Conservation (phyloP, 2,797 vertebrate genomes). For the Crax fasciolata region DNA sequence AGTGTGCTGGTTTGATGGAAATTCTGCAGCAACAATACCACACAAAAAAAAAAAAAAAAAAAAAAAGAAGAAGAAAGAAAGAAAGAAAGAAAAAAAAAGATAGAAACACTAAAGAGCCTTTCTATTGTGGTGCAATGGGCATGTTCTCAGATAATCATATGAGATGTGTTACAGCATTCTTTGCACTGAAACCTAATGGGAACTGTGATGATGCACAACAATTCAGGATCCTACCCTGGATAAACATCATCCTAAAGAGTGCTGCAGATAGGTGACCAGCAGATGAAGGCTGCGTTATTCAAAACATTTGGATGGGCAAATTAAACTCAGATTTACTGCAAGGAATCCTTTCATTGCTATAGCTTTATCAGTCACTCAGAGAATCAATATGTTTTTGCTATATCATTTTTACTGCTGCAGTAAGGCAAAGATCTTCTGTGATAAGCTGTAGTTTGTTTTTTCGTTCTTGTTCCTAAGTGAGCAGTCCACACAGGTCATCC, state of each 20-base stretch:
- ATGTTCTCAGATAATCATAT: slow-evolving; percentile 73
- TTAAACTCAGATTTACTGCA: slow-evolving; percentile 52
- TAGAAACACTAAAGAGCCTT: slow-evolving; percentile 37
- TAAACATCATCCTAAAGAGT: slow-evolving; percentile 50
- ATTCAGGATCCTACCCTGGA: neutral
- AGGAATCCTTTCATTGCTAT: slow-evolving; percentile 39
- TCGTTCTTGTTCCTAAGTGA: slow-evolving; percentile 39
- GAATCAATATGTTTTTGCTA: slow-evolving; percentile 65
- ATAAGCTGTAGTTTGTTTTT: slow-evolving; percentile 41
- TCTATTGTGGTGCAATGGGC: slow-evolving; percentile 37
- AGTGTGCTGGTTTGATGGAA: slow-evolving; percentile 42
- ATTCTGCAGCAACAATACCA: slow-evolving; percentile 55
- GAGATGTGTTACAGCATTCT: neutral
- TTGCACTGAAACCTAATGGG: neutral
- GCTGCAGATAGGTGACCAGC: slow-evolving; percentile 19
- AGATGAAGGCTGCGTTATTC: slow-evolving; percentile 35
- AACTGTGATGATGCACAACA: neutral
- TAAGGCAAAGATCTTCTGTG: slow-evolving; percentile 56
- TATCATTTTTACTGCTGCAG: slow-evolving; percentile 21
- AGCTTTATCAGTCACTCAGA: slow-evolving; percentile 53
- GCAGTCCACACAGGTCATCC: slow-evolving; percentile 32
- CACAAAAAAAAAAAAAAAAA: slow-evolving; percentile 3
- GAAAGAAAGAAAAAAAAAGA: neutral
- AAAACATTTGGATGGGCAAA: slow-evolving; percentile 70
- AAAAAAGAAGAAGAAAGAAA: slow-evolving; percentile 21